A percentile compares a stretch with the other conserved stretches of the same genome.
Conservation (phyloP, 2,888 invertebrate species). For the Pilophorus perplexus region DNA sequence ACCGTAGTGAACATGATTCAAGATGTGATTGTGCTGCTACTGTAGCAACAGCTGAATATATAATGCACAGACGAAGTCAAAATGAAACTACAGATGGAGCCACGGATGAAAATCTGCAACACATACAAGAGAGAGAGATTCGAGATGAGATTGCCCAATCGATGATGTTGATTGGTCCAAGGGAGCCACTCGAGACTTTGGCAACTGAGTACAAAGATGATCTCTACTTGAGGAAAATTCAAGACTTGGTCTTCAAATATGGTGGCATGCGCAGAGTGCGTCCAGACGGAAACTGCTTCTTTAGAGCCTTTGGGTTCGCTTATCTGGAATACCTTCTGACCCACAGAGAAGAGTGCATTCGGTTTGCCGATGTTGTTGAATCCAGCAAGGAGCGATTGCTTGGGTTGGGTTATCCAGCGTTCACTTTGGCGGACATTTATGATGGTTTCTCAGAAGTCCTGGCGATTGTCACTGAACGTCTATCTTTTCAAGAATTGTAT, state of each 20-base stretch:
- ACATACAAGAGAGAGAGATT: neutral
- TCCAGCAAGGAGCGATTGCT: neutral
- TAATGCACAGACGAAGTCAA: no score
- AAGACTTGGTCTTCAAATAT: neutral
- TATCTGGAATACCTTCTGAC: slow-evolving; percentile 1
- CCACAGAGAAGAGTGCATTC: neutral
- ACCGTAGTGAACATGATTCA: no score
- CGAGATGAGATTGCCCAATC: neutral
- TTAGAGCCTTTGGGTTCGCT: slow-evolving; percentile 3
- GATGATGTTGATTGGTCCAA: slow-evolving; percentile 4
- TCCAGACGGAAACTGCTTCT: slow-evolving; percentile 21
- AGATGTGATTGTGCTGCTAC: no score
- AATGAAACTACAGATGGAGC: no score
- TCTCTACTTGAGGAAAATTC: neutral
- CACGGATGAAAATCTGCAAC: neutral
- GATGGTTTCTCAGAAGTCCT: neutral
- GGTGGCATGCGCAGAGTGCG: neutral
- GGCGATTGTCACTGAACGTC: neutral
- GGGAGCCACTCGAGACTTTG: neutral
- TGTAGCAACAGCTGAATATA: no score
- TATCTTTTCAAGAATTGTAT: neutral
- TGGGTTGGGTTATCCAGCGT: neutral
- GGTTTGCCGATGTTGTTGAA: neutral
- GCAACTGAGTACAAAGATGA: slow-evolving; percentile 7
- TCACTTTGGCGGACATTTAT: slow-evolving; percentile 6